A percentile compares a stretch with the other conserved stretches of the same genome.
phyloP scores from a whole-genome alignment of 2,888 invertebrate genomes.

The Diadromus collaris region DNA sequence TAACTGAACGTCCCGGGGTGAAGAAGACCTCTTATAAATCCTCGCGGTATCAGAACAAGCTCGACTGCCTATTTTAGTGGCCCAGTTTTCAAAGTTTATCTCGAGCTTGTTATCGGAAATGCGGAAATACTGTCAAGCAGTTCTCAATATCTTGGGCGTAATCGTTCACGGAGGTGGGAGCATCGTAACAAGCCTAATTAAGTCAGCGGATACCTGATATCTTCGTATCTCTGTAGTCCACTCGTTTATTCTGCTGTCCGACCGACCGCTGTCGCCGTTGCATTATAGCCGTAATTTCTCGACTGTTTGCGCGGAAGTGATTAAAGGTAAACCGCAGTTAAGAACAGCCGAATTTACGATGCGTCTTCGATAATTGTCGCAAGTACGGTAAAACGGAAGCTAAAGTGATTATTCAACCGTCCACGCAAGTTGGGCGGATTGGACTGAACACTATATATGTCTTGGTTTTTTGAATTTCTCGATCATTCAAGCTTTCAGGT shows the following conservation, averaged over 20 bases:
- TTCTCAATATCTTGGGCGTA: constrained; percentile 63
- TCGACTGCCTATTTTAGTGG: constrained; percentile 62
- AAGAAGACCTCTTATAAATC: constrained; percentile 68
- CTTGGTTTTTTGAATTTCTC: neutral
- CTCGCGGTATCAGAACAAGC: constrained; percentile 63
- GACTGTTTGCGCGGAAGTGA: constrained; percentile 5
- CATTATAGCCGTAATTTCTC: constrained; percentile 18
- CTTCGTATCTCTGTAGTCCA: constrained; percentile 57
- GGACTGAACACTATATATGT: too few species aligned
- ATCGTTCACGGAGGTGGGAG: constrained; percentile 66
- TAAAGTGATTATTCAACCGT: neutral
- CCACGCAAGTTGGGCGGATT: too few species aligned
- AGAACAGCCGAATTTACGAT: neutral
- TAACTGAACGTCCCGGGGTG: constrained; percentile 47
- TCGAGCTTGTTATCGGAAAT: constrained; percentile 67
- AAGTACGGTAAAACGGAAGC: neutral
- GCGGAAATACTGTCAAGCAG: constrained; percentile 73
- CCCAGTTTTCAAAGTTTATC: constrained; percentile 72
- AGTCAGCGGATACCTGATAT: constrained; percentile 52
- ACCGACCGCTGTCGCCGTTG: constrained; percentile 3
- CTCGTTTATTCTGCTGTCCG: constrained; percentile 25
- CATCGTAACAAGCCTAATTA: constrained; percentile 61
- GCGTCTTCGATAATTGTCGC: neutral
- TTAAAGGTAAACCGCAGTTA: neutral
- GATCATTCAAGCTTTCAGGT: neutral